Evolutionary conservation across 53 echinoderm and acorn worm species (phyloP).

Genomic region (Arbacia lixula): DNA sequence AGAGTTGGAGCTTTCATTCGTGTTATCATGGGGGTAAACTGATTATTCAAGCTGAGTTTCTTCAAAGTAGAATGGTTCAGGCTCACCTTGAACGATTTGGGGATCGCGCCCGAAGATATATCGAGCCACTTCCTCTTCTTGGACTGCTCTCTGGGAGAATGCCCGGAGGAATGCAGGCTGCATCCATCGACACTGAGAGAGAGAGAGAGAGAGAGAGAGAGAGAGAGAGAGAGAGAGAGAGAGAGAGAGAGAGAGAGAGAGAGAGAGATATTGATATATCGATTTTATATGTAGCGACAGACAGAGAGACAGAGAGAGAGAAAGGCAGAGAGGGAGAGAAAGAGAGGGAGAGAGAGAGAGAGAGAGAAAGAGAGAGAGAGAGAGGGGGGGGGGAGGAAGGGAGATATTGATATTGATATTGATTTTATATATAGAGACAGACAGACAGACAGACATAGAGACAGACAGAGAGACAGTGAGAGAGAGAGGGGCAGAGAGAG

Average conservation of each 20-base stretch:
- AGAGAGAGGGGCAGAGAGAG: background rate
- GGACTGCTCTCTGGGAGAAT: conserved; percentile 7
- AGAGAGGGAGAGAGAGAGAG: background rate
- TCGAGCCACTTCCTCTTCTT: conserved; percentile 29
- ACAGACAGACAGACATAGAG: too few relatives aligned
- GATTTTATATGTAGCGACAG: too few relatives aligned
- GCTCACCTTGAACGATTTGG: conserved; percentile 47
- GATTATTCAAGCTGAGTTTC: too few relatives aligned
- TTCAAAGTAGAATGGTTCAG: too few relatives aligned
- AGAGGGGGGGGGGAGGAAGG: background rate
- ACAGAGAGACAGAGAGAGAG: background rate
- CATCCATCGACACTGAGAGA: conserved; percentile 5
- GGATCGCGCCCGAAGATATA: conserved; percentile 41
- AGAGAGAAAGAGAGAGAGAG: background rate
- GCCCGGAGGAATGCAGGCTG: conserved; percentile 15
- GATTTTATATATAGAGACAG: too few relatives aligned
- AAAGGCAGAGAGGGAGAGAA: background rate
- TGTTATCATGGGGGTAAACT: too few relatives aligned
- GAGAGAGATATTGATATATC: too few relatives aligned
- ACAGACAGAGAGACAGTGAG: background rate
- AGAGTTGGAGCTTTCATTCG: too few relatives aligned
- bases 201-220: background rate
- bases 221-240: background rate
- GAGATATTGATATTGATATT: too few relatives aligned
- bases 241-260: background rate